Evolutionary conservation across 2,113 vertebrate genomes (phyloP).

Genomic region (Nothobranchius furzeri): DNA sequence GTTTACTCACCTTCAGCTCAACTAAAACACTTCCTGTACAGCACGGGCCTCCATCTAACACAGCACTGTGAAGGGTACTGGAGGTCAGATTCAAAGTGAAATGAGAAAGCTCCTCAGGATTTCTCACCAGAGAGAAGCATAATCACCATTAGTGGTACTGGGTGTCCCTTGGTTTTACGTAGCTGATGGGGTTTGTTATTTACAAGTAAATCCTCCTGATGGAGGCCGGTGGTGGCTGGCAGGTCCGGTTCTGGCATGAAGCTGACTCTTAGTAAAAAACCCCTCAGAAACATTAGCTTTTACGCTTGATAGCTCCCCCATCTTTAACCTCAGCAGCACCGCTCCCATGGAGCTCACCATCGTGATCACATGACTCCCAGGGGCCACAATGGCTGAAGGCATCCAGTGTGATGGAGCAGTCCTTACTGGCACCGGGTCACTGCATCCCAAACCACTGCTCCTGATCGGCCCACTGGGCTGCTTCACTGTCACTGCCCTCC

Average conservation of each 20-base stretch:
- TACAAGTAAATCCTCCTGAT: not conserved
- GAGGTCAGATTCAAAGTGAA: not conserved
- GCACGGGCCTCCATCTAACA: not conserved
- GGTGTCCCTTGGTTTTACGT: not conserved
- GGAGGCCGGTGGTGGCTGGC: not conserved
- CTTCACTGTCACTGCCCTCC: conserved; percentile 97
- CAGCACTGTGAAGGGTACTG: too few species aligned
- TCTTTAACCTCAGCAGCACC: not conserved
- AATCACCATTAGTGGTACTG: not conserved
- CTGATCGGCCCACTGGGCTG: conserved; percentile 97
- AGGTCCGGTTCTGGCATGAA: not conserved
- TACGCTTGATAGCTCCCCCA: not conserved
- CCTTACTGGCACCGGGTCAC: conserved; percentile 65
- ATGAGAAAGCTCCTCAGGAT: not conserved
- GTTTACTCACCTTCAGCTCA: too few species aligned
- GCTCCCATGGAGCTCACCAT: not conserved
- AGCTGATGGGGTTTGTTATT: not conserved
- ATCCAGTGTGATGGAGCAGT: not conserved
- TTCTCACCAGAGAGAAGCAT: not conserved
- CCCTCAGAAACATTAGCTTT: too few species aligned
- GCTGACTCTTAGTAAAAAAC: not conserved
- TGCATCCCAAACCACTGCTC: conserved; percentile 99
- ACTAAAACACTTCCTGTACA: too few species aligned
- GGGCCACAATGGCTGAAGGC: conserved; percentile 7
- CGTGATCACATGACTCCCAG: not conserved